Evolutionary conservation across 2,797 vertebrate species (phyloP).

Genomic region (Hyperoplus lanceolatus): DNA sequence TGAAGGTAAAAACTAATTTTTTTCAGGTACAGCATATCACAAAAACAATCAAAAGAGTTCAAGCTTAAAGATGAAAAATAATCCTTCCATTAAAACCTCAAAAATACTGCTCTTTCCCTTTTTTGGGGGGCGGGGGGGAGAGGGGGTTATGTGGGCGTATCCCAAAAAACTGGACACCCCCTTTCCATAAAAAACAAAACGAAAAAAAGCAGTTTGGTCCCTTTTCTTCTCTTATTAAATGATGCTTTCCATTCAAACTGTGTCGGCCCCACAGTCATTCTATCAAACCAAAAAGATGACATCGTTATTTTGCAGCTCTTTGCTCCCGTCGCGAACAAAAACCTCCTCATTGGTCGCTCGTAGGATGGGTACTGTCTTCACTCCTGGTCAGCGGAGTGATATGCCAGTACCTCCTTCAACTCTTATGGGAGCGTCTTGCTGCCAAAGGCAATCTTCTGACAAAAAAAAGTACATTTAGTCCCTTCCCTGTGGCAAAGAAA

Average conservation of each 20-base stretch:
- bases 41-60: conserved; percentile 55
- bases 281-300: conserved; percentile 17
- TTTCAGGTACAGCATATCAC: conserved; percentile 34
- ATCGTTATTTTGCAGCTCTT: conserved; percentile 21
- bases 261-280: not conserved
- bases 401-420: not conserved
- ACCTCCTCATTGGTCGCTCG: conserved; percentile 21
- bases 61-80: conserved; percentile 59
- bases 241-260: conserved; percentile 25
- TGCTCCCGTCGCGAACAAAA: conserved; percentile 11
- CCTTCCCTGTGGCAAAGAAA: conserved; percentile 22
- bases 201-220: conserved; percentile 1
- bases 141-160: not conserved
- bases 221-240: conserved; percentile 8
- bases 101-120: conserved; percentile 9
- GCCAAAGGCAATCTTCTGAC: conserved; percentile 32
- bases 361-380: conserved; percentile 17
- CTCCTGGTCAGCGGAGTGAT: conserved; percentile 2
- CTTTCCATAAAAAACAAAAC: not conserved
- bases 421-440: conserved; percentile 6
- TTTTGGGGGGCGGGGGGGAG: no score
- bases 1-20: conserved; percentile 61
- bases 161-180: not conserved
- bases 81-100: conserved; percentile 17
- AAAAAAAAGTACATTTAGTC: conserved; percentile 46